phyloP scores from a whole-genome alignment of 2,113 vertebrate genomes.

The Enhydra lutris region DNA sequence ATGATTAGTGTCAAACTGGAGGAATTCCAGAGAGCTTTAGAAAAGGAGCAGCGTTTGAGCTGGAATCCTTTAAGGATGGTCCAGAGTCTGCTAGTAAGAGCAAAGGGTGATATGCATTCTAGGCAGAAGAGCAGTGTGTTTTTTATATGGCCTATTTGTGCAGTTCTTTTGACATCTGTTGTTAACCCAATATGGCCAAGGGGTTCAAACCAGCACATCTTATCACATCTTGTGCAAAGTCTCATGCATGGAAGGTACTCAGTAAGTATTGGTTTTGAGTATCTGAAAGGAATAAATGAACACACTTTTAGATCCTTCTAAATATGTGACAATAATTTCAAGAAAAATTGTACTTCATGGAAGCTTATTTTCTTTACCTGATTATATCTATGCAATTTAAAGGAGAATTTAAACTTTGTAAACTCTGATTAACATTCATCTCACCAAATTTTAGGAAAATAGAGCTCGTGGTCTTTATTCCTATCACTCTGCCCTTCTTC shows the following conservation, averaged over 20 bases:
- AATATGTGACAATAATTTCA: background rate
- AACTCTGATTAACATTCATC: background rate
- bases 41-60: background rate
- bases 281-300: background rate
- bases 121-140: background rate
- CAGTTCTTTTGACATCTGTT: background rate
- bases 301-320: background rate
- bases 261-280: background rate
- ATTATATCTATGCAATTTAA: background rate
- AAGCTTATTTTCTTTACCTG: background rate
- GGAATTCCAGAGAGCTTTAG: background rate
- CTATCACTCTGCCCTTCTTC: background rate
- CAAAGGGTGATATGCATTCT: background rate
- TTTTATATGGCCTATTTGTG: background rate
- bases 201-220: background rate
- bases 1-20: background rate
- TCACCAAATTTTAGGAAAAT: background rate
- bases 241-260: background rate
- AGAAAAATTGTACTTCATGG: background rate
- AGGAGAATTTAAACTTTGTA: background rate
- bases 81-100: background rate
- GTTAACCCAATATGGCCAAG: background rate
- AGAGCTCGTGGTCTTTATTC: background rate
- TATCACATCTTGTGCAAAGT: background rate
- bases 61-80: background rate